Evolutionary conservation across 2,797 vertebrate species (phyloP), one percentile per base, ranked within the genome.

Genomic region (Lutjanus campechanus): DNA sequence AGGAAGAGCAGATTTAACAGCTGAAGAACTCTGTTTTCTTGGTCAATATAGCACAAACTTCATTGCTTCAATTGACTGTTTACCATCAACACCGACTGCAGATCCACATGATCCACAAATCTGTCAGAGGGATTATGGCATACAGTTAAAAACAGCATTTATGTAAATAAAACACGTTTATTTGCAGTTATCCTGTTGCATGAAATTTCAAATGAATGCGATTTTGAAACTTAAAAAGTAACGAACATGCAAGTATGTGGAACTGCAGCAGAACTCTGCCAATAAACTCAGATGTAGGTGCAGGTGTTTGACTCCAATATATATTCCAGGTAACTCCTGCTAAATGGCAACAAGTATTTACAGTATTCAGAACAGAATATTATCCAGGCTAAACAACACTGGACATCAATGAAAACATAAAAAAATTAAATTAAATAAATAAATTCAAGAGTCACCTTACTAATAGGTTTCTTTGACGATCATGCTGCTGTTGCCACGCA

Each of bases 381-480:
- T 4, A 47, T 17, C 12, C 36, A 0, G 10, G 29, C 7, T 20
- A 15, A 17, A 51, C 44, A 67, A 36, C 11, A 22, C 47, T 19
- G 7, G 47, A 44, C 11, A 59, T 20, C 5, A 50, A 19, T 3
- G 2, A 40, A 9, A 50, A 56, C 15, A 43, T 16, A 10, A 65
- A 8, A 17, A 67, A 11, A n/a, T n/a, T 61, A 67, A 69, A 59
- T 46, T 8, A 9, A 46, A 43, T 17, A 43, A 36, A 29, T 22
- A 12, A 56, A 2, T 2, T 2, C 3, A 1, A 17, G 16, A 19
- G 17, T 58, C 44, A 13, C 17, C 11, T 62, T 1, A 1, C 54
- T 77, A 81, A 25, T 7, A 11, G 0, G 17, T 79, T 67, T 94
- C 93, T 78, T 9, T 88, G 62, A 93, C 55, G 0, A 95, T 88